Evolutionary conservation across 2,888 invertebrate species (phyloP).

Genomic region (Nudaria mundana): DNA sequence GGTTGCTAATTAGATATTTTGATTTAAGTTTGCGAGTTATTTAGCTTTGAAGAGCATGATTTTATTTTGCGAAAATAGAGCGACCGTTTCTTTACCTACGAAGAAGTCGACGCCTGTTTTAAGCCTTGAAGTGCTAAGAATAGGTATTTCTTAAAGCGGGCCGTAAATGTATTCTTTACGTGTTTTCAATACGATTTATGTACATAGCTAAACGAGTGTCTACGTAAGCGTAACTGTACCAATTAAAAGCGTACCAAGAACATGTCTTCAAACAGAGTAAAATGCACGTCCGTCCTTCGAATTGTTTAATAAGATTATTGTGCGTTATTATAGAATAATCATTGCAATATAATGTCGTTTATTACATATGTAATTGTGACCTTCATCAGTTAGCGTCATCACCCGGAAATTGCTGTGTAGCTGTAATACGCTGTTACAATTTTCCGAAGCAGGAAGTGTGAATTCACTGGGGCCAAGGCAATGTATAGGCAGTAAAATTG

Average conservation of each 20-base stretch:
- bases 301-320: conserved; percentile 31
- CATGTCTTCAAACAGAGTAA: conserved; percentile 2
- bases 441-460: conserved; percentile 76
- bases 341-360: conserved; percentile 48
- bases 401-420: conserved; percentile 69
- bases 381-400: conserved; percentile 66
- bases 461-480: conserved; percentile 61
- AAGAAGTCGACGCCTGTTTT: no score
- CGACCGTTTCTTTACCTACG: no score
- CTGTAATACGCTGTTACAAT: conserved; percentile 70
- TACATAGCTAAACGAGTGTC: not conserved
- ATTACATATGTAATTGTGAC: conserved; percentile 52
- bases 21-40: no score
- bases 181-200: not conserved
- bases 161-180: not conserved
- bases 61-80: no score
- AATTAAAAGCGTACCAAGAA: not conserved
- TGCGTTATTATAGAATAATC: conserved; percentile 28
- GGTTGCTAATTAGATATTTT: no score
- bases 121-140: no score
- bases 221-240: not conserved
- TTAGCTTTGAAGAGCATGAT: no score
- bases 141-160: not conserved
- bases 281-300: conserved; percentile 10
- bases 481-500: conserved; percentile 68